A percentile compares a stretch with the other conserved stretches of the same genome.
phyloP scores from a whole-genome alignment of 2,113 vertebrate genomes.

The Indri indri region DNA sequence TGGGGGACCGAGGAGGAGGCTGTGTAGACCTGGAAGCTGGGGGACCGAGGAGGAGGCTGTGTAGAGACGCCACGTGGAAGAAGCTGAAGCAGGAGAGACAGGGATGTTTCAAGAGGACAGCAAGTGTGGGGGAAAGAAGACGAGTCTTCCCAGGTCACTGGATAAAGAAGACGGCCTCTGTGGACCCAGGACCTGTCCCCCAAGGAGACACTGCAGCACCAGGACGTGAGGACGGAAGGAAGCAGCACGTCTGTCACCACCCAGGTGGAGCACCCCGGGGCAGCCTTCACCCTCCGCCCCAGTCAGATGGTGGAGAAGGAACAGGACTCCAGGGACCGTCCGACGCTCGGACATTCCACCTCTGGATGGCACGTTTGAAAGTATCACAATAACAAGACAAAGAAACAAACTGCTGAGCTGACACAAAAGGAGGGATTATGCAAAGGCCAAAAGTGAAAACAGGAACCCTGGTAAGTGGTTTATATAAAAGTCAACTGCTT shows the following conservation, averaged over 20 bases:
- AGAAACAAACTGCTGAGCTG: no score
- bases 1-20: background rate
- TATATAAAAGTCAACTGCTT: background rate
- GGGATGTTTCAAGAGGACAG: background rate
- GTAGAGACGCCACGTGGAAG: background rate
- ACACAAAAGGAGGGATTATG: no score
- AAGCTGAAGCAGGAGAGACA: no score
- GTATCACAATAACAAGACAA: no score
- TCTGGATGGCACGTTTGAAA: background rate
- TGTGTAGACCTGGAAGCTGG: background rate
- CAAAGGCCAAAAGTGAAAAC: background rate
- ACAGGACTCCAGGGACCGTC: background rate
- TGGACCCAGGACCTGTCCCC: background rate
- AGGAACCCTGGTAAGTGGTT: background rate
- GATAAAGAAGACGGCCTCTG: background rate
- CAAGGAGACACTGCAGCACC: background rate
- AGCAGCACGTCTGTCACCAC: rapidly evolving
- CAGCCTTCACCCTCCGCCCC: background rate
- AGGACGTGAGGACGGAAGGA: background rate
- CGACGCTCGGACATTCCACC: rapidly evolving
- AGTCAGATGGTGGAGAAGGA: background rate
- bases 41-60: background rate
- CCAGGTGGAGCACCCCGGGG: rapidly evolving
- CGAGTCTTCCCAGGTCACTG: background rate
- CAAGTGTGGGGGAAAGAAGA: background rate